Base-by-base conservation (phyloP, 2,888 invertebrate genomes). In the Lissonota sp. region DNA sequence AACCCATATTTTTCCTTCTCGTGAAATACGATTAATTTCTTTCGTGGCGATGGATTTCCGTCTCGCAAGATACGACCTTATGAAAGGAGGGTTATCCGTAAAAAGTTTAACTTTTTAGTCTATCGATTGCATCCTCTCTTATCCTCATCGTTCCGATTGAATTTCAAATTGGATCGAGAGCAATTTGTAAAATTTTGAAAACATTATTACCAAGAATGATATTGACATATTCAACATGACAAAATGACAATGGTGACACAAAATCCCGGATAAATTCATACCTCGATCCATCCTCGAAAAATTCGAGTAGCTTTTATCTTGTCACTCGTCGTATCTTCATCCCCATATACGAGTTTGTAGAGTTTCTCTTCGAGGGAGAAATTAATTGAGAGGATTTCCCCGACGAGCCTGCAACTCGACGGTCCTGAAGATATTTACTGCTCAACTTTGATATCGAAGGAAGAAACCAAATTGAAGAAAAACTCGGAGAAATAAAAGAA, bases 301-400 rank as follows among this genome's bases (percentile, higher is more conserved):
- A 39, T 44, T 53, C n/a, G 26, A 63, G 51, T 44, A 55, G 10
- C 12, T 8, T 53, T 6, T 12, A 26, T 26, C 26, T 26, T 26
- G 26, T 55, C 16, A 5, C 8, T 26, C 4, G 40, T 51, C 12
- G 7, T 4, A 44, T 44, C 53, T 37, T 26, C 63, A 5, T 26
- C 37, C 12, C 26, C 26, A 26, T 26, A 2, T 1, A 3, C 26
- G 26, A 26, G 26, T 26, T 26, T 26, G 26, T 6, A 1, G 6
- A 16, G 12, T 7, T 14, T 26, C 37, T 55, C 72, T 26, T 63
- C 40, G 8, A 0, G 1, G 6, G 26, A 37, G 14, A 44, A 55
- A 72, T 63, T 12, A 73, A 63, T 73, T 39, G n/a, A 6, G 8
- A 73, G 42, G 49, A 62, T 72, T n/a, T 39, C 51, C 53, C 51